A percentile compares a stretch with the other conserved stretches of the same genome.
phyloP scores from a whole-genome alignment of 2,888 invertebrate species.

The Zaprionus lineosus region DNA sequence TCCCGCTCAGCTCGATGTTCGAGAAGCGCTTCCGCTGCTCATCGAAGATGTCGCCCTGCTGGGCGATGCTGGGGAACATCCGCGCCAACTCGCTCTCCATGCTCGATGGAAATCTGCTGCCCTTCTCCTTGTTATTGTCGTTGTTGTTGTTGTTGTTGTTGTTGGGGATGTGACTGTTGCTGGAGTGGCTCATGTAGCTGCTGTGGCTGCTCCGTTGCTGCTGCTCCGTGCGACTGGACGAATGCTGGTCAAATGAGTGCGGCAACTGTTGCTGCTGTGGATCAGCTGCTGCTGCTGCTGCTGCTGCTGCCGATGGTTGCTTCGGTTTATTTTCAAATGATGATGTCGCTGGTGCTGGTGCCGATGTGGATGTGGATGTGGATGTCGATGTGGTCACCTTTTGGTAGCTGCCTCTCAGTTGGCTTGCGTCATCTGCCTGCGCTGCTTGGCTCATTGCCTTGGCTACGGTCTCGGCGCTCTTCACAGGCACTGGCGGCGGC shows the following conservation, averaged over 20 bases:
- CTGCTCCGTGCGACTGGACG: slow-evolving; percentile 35
- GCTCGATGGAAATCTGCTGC: slow-evolving; percentile 56
- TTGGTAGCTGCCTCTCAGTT: slow-evolving; percentile 19
- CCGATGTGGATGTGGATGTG: slow-evolving; percentile 71
- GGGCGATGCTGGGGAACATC: slow-evolving; percentile 75
- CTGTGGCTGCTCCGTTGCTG: slow-evolving; percentile 27
- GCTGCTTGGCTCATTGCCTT: slow-evolving; percentile 63
- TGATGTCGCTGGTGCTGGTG: slow-evolving; percentile 58
- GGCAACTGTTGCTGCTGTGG: slow-evolving; percentile 39
- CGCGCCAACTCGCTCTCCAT: slow-evolving; percentile 74
- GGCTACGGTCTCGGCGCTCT: slow-evolving; percentile 76
- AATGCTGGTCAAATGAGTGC: slow-evolving; percentile 35
- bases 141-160: slow-evolving; percentile 7
- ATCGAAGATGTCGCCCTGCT: slow-evolving; percentile 73
- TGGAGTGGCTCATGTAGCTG: slow-evolving; percentile 12
- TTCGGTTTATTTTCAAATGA: slow-evolving; percentile 81
- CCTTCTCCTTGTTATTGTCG: too few species aligned
- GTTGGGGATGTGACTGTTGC: slow-evolving; percentile 26
- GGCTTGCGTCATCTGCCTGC: slow-evolving; percentile 53
- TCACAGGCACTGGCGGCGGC: slow-evolving; percentile 80
- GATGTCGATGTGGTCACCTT: slow-evolving; percentile 14
- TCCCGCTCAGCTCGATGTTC: slow-evolving; percentile 73
- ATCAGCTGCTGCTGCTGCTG: slow-evolving; percentile 56
- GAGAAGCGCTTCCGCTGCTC: slow-evolving; percentile 80
- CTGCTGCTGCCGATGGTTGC: slow-evolving; percentile 57